These are phyloP conservation scores for Scylla paramamosain DNA, from an alignment of 1,140 invertebrate genomes.

Conservation along the genomic window DNA sequence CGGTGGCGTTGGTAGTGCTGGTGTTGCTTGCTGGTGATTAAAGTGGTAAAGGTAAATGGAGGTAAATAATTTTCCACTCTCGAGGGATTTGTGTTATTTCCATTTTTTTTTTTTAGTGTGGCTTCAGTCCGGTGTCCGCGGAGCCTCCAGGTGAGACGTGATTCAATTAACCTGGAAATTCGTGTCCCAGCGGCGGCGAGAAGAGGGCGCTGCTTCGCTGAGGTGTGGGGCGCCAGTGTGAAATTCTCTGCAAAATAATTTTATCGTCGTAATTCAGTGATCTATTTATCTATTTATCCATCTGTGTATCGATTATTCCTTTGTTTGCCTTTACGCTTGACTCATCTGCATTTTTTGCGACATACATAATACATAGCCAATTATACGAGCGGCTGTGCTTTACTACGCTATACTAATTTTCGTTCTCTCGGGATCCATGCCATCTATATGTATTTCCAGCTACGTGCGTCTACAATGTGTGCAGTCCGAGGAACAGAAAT, in stretches of 20 bases:
- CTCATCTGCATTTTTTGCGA: too few relatives aligned
- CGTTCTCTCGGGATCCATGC: too few relatives aligned
- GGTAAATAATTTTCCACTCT: neutral
- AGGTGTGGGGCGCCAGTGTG: neutral
- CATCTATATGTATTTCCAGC: too few relatives aligned
- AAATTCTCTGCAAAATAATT: neutral
- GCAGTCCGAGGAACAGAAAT: too few relatives aligned
- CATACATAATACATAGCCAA: too few relatives aligned
- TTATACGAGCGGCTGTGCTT: too few relatives aligned
- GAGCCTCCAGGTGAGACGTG: slow-evolving; percentile 5
- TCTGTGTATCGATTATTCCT: neutral
- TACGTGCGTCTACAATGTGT: too few relatives aligned
- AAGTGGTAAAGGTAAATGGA: neutral
- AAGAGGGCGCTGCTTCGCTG: neutral
- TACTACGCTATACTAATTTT: too few relatives aligned
- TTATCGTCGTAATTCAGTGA: neutral
- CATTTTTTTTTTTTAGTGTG: neutral
- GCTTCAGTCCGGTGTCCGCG: neutral
- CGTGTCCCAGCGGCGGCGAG: neutral
- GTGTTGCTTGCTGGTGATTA: neutral
- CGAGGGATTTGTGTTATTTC: neutral
- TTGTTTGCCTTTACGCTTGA: too few relatives aligned
- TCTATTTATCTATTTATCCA: neutral
- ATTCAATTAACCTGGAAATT: slow-evolving; percentile 16
- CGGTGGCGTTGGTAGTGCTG: neutral